Conservation (phyloP, 1,140 invertebrate species). For the Diorhabda elongata region DNA sequence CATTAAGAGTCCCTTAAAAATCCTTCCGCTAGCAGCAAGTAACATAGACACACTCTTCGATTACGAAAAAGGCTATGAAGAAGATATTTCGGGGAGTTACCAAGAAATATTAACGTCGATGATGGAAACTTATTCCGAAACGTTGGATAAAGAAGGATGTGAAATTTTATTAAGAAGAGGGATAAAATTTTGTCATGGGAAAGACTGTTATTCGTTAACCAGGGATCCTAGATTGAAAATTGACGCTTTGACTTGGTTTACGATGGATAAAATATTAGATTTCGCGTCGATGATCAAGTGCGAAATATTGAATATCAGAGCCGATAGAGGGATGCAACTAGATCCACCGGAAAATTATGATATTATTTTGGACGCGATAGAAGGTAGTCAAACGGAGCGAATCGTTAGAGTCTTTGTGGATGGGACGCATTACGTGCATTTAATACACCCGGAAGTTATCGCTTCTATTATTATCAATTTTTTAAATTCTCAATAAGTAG, state of each 20-base stretch:
- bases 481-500: not conserved
- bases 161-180: conserved; percentile 40
- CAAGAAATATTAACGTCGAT: conserved; percentile 72
- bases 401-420: conserved; percentile 68
- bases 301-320: conserved; percentile 74
- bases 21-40: conserved; percentile 53
- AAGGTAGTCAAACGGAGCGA: conserved; percentile 50
- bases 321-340: conserved; percentile 62
- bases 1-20: conserved; percentile 55
- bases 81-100: conserved; percentile 67
- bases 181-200: conserved; percentile 30
- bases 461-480: conserved; percentile 51
- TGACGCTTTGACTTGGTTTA: conserved; percentile 62
- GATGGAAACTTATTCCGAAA: conserved; percentile 64
- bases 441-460: conserved; percentile 70
- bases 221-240: conserved; percentile 71
- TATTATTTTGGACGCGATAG: conserved; percentile 61
- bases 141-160: conserved; percentile 61
- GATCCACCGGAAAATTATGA: conserved; percentile 64
- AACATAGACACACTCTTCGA: conserved; percentile 64
- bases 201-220: conserved; percentile 59
- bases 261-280: conserved; percentile 63
- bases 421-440: conserved; percentile 80
- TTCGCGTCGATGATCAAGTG: conserved; percentile 70
- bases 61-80: conserved; percentile 61